Base-by-base conservation (phyloP, 2,888 invertebrate species). In the Oscheius sp. region DNA sequence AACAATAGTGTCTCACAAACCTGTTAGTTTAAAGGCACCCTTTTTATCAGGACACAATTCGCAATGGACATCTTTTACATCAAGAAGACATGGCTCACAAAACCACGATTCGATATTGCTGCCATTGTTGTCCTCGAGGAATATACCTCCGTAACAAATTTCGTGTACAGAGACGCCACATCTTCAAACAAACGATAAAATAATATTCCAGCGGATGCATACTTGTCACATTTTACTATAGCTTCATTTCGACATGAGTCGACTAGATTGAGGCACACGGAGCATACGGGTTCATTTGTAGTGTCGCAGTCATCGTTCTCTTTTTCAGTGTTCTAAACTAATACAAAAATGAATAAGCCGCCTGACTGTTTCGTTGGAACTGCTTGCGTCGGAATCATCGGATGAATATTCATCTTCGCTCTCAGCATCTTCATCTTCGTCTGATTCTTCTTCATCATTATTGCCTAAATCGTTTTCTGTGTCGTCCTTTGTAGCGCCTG, bases 41-140 rank as follows among this genome's bases (percentile, higher is more conserved):
- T 95, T 82, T 6, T 81, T 92, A 89, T 95, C 96, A 0, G 98
- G 98, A 89, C 99, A 99, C 18, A 99, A 91, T 90, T 98, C 97
- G 89, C 99, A 99, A 46, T 92, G 86, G 0, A 66, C 18, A 16
- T 91, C 83, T 18, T 59, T 45, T 12, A 79, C 41, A 0, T 82
- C 84, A 52, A 74, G 78, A 2, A 82, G 87, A 88, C 99, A 99
- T 5, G 97, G 95, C 89, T 99, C 98, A 91, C 99, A 99, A 90
- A 99, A 99, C 99, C 99, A 99, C 0, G 97, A 97, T 80, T 98
- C 97, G 0, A 59, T 27, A 29, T 69, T 58, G 46, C 18, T 59
- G 16, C 70, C 58, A 46, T 66, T 66, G 16, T 46, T 25, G 16
- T 49, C 66, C n/a, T 66, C 66, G 7, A 66, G 35, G 27, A 66